Conservation (phyloP, 2,888 invertebrate genomes). For the Cancer borealis region DNA sequence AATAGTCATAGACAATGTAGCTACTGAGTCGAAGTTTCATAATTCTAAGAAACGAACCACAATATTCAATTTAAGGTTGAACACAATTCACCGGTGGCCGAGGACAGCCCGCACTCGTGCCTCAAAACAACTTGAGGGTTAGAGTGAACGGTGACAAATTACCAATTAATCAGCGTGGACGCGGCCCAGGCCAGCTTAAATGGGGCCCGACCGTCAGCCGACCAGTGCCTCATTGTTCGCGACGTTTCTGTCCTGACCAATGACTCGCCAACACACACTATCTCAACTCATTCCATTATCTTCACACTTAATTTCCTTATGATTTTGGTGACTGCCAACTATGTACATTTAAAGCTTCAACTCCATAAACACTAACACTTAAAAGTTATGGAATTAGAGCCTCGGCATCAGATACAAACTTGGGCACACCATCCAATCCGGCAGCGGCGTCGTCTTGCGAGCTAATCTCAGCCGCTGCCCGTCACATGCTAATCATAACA, state of each 20-base stretch:
- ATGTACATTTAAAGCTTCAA: neutral
- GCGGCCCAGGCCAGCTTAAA: constrained; percentile 66
- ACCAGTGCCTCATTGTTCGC: constrained; percentile 61
- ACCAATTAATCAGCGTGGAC: constrained; percentile 72
- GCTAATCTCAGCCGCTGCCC: constrained; percentile 67
- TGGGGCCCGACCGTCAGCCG: constrained; percentile 62
- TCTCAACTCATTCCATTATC: constrained; percentile 36
- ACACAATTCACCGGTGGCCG: neutral
- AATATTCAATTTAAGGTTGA: neutral
- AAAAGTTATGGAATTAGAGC: constrained; percentile 3
- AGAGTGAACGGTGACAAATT: constrained; percentile 67
- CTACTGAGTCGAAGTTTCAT: neutral
- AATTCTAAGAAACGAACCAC: neutral
- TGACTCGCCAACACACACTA: constrained; percentile 1
- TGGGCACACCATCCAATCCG: neutral
- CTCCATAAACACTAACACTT: constrained; percentile 22
- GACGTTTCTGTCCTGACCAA: constrained; percentile 72
- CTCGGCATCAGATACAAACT: constrained; percentile 39
- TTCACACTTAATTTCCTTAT: neutral
- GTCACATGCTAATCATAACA: constrained; percentile 73
- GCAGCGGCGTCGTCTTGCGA: constrained; percentile 58
- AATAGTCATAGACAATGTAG: neutral
- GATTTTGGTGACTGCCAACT: constrained; percentile 27
- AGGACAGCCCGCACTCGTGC: neutral
- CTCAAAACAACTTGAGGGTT: constrained; percentile 65